Conservation (phyloP, 2,113 vertebrate species). For the Cisticola juncidis region DNA sequence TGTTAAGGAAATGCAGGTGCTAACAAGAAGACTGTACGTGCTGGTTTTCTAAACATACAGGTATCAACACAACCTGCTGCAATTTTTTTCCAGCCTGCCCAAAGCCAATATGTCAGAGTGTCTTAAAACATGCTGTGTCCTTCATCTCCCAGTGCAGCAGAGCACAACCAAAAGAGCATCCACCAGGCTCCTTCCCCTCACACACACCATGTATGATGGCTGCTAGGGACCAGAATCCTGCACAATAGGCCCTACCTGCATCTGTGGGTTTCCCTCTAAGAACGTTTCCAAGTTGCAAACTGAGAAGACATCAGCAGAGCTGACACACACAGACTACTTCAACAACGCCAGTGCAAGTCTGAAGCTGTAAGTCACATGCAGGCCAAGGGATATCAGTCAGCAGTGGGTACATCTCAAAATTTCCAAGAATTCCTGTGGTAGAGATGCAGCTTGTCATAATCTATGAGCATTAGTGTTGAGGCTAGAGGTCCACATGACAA, state of each 20-base stretch:
- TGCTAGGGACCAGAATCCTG: not conserved
- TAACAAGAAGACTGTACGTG: not conserved
- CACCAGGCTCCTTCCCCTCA: not conserved
- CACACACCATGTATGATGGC: fast-evolving
- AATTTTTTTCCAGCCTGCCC: not conserved
- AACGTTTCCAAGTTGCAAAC: not conserved
- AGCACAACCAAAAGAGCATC: fast-evolving
- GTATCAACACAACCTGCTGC: not conserved
- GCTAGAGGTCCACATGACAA: not conserved
- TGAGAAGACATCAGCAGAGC: not conserved
- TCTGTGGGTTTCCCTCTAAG: not conserved
- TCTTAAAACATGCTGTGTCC: not conserved
- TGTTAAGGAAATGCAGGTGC: not conserved
- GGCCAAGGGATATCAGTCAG: not conserved
- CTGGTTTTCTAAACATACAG: not conserved
- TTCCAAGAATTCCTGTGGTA: not conserved
- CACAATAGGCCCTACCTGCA: not conserved
- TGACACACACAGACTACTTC: not conserved
- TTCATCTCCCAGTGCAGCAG: not conserved
- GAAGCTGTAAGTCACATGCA: not conserved
- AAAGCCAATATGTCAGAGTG: not conserved
- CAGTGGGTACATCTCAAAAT: not conserved
- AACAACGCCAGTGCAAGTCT: fast-evolving
- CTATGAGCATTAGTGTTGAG: not conserved
- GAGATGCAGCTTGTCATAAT: not conserved